Conservation (phyloP, 2,888 invertebrate genomes). For the Malachius bipustulatus region DNA sequence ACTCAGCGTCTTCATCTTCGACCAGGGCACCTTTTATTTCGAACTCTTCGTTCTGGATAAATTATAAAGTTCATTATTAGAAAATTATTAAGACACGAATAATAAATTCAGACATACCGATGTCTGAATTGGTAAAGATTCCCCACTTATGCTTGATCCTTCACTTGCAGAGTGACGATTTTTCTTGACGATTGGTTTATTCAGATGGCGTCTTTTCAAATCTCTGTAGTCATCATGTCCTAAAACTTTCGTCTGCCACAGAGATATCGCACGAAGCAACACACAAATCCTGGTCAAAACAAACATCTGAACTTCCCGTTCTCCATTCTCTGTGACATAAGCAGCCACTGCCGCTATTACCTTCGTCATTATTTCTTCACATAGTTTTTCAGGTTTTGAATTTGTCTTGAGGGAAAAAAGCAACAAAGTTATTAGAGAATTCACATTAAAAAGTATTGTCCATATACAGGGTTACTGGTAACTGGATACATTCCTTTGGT, state of each 20-base stretch:
- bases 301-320: slow-evolving; percentile 16
- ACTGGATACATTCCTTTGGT: too few relatives aligned
- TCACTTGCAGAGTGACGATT: too few relatives aligned
- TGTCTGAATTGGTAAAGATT: too few relatives aligned
- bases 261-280: slow-evolving; percentile 63
- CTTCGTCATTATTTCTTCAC: slow-evolving; percentile 28
- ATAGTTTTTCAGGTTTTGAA: slow-evolving; percentile 43
- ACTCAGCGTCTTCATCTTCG: slow-evolving; percentile 80
- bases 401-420: too few relatives aligned
- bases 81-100: too few relatives aligned
- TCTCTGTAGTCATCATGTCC: slow-evolving; percentile 76
- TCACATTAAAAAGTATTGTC: too few relatives aligned
- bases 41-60: slow-evolving; percentile 49
- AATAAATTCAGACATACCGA: too few relatives aligned
- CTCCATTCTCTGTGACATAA: slow-evolving; percentile 19
- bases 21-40: slow-evolving; percentile 74
- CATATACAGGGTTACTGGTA: too few relatives aligned
- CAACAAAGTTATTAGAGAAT: too few relatives aligned
- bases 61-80: too few relatives aligned
- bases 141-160: too few relatives aligned
- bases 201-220: slow-evolving; percentile 51
- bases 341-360: slow-evolving; percentile 17
- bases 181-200: too few relatives aligned
- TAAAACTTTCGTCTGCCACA: slow-evolving; percentile 67
- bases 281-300: slow-evolving; percentile 22